Evolutionary conservation across 2,797 vertebrate genomes (phyloP).

Genomic region (Notolepis coatsorum): DNA sequence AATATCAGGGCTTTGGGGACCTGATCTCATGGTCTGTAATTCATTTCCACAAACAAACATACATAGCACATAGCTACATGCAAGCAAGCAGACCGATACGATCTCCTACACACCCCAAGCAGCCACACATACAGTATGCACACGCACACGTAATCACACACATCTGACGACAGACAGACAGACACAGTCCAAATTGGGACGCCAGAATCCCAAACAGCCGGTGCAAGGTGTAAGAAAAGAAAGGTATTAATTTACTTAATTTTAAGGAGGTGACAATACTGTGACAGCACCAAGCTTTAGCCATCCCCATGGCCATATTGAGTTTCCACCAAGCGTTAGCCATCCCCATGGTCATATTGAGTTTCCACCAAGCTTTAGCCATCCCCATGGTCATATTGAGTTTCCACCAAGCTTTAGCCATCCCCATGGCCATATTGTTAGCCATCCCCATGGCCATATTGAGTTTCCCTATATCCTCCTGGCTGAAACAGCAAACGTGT

Average conservation of each 20-base stretch:
- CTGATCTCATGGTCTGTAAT: no score
- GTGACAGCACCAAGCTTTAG: slow-evolving; percentile 16
- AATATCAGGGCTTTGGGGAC: no score
- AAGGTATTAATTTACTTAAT: slow-evolving; percentile 59
- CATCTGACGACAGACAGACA: background rate
- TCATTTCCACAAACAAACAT: background rate
- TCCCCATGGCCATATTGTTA: background rate
- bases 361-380: no score
- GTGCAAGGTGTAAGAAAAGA: slow-evolving; percentile 30
- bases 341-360: slow-evolving; percentile 38
- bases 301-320: slow-evolving; percentile 26
- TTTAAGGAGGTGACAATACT: slow-evolving; percentile 75
- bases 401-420: slow-evolving; percentile 22
- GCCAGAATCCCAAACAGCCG: slow-evolving; percentile 54
- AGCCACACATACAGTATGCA: background rate
- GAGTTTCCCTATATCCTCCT: slow-evolving; percentile 49
- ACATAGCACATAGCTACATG: background rate
- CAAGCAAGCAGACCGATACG: background rate
- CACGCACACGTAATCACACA: background rate
- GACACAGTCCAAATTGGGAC: slow-evolving; percentile 11
- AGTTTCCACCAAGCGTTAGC: no score
- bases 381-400: slow-evolving; percentile 41
- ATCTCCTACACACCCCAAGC: background rate
- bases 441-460: slow-evolving; percentile 34
- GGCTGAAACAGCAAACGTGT: slow-evolving; percentile 42